Conservation (phyloP, 2,888 invertebrate species). For the Apodemia zela region DNA sequence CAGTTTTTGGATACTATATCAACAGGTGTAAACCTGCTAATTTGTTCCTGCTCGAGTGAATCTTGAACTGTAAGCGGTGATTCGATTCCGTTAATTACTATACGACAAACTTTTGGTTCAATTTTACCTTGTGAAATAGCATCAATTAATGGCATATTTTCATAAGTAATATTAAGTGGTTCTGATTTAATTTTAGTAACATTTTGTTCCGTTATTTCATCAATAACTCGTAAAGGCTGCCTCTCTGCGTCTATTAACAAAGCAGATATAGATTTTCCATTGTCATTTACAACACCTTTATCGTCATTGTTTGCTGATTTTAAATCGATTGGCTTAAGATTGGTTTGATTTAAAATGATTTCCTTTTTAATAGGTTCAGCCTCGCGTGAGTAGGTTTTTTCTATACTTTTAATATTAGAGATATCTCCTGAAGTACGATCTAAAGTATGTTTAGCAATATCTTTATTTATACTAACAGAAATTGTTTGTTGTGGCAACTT, state of each 20-base stretch:
- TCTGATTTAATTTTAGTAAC: conserved; percentile 56
- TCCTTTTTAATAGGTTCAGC: background rate
- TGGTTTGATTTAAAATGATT: background rate
- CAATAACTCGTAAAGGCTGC: conserved; percentile 66
- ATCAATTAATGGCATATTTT: conserved; percentile 80
- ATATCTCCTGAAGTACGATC: background rate
- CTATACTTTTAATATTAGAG: background rate
- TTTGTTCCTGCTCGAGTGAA: conserved; percentile 84
- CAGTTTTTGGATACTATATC: conserved; percentile 83
- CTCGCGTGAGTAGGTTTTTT: background rate
- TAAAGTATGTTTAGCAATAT: background rate
- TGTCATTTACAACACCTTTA: conserved; percentile 28
- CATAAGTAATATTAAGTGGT: conserved; percentile 50
- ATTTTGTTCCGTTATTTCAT: conserved; percentile 73
- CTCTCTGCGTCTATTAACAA: conserved; percentile 68
- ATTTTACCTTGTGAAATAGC: conserved; percentile 84
- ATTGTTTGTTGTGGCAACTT: conserved; percentile 16
- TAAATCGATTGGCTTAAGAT: background rate
- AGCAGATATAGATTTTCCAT: conserved; percentile 58
- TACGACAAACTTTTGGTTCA: conserved; percentile 83
- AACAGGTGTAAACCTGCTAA: conserved; percentile 83
- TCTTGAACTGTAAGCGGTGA: conserved; percentile 84
- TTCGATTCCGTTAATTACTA: conserved; percentile 81
- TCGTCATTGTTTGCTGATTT: background rate
- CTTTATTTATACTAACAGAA: background rate